These are phyloP conservation scores for Actinia equina DNA, from an alignment of 64 coral and sea anemone species.

Conservation along the genomic window DNA sequence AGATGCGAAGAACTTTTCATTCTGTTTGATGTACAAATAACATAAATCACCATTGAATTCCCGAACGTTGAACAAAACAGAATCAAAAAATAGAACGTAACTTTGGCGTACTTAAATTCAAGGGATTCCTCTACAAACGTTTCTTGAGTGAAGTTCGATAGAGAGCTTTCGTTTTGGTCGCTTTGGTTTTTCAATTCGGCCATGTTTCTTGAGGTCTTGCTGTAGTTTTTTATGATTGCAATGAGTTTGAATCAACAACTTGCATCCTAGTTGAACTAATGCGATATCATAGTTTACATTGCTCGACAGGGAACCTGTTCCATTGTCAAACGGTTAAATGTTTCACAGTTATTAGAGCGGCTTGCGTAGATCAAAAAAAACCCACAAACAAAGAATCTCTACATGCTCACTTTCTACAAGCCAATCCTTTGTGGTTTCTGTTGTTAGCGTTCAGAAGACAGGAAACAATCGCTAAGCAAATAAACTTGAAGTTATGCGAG, in stretches of 20 bases:
- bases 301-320: not conserved
- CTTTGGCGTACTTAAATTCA: conserved; percentile 62
- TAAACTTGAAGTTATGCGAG: not conserved
- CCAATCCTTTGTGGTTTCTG: not conserved
- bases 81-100: conserved; percentile 74
- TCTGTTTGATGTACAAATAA: conserved; percentile 58
- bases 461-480: not conserved
- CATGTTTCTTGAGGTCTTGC: not conserved
- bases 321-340: not conserved
- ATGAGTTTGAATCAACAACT: not conserved
- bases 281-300: not conserved
- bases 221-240: not conserved
- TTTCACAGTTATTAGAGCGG: not conserved
- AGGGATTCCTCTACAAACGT: conserved; percentile 17
- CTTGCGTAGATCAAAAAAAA: not conserved
- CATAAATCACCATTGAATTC: conserved; percentile 67
- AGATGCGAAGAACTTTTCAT: conserved; percentile 59
- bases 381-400: not conserved
- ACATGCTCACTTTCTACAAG: not conserved
- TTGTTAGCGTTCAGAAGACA: not conserved
- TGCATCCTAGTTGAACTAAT: not conserved
- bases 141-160: not conserved
- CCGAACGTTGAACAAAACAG: conserved; percentile 62
- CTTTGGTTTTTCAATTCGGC: not conserved
- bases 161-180: not conserved